Percentiles rank a stretch among this genome's conserved stretches.
Conservation (phyloP, 2,113 vertebrate genomes). For the Chinchilla lanigera region DNA sequence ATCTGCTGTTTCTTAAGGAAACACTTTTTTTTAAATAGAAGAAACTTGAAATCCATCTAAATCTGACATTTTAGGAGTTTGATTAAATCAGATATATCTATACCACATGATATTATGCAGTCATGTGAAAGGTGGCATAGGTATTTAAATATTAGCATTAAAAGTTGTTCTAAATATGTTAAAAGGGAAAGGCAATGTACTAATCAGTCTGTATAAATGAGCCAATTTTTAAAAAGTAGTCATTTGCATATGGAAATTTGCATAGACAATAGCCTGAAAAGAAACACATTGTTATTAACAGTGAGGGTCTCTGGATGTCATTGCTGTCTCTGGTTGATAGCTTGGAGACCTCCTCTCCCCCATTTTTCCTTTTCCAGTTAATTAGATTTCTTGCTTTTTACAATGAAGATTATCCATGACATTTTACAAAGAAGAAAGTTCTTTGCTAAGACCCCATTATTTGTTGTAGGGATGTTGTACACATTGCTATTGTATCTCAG, state of each 20-base stretch:
- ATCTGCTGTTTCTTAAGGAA: conserved; percentile 26
- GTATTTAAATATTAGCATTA: conserved; percentile 10
- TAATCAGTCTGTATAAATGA: not conserved
- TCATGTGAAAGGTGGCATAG: not conserved
- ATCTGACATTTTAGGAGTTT: not conserved
- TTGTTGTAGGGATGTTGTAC: not conserved
- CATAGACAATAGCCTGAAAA: not conserved
- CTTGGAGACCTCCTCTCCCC: not conserved
- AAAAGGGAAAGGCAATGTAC: not conserved
- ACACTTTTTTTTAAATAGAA: not conserved
- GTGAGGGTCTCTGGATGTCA: not conserved
- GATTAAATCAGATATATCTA: conserved; percentile 17
- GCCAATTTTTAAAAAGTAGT: not conserved
- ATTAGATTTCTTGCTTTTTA: not conserved
- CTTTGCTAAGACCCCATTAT: not conserved
- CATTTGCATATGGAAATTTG: not conserved
- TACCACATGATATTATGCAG: not conserved
- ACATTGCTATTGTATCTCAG: too few relatives aligned
- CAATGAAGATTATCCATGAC: not conserved
- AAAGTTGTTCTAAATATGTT: not conserved
- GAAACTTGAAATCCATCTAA: not conserved
- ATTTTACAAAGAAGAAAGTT: not conserved
- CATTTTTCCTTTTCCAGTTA: not conserved
- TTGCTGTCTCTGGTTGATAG: not conserved
- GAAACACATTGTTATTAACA: not conserved